Evolutionary conservation across 2,888 invertebrate genomes (phyloP).

Genomic region (Lycocerus yunnanus): DNA sequence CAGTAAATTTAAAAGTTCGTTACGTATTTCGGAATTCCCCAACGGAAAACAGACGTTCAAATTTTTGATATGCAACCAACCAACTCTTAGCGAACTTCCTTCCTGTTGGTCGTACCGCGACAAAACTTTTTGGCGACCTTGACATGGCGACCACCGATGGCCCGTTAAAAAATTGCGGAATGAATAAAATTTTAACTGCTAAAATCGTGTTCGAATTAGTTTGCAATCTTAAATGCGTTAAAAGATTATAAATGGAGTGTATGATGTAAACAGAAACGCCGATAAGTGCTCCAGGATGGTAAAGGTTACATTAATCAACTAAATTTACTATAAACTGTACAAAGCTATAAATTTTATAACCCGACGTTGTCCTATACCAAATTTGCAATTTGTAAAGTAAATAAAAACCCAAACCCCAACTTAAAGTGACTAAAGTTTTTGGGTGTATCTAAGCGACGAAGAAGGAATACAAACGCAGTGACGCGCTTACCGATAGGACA

Average conservation of each 20-base stretch:
- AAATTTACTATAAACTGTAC: not conserved
- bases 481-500: no score
- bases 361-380: not conserved
- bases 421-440: not conserved
- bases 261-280: not conserved
- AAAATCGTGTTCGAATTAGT: not conserved
- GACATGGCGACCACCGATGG: not conserved
- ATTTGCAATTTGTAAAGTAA: not conserved
- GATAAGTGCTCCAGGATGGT: not conserved
- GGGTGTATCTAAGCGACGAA: not conserved
- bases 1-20: not conserved
- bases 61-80: not conserved
- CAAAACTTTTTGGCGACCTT: not conserved
- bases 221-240: not conserved
- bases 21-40: not conserved
- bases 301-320: not conserved
- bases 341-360: not conserved
- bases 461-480: not conserved
- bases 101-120: not conserved
- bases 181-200: not conserved
- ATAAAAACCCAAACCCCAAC: not conserved
- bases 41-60: not conserved
- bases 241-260: not conserved
- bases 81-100: not conserved
- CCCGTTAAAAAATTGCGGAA: not conserved